Percentiles rank a stretch among this genome's conserved stretches.
These are phyloP conservation scores for Ormyrus rosae DNA, from an alignment of 2,888 invertebrate species.

Conservation along the genomic window DNA sequence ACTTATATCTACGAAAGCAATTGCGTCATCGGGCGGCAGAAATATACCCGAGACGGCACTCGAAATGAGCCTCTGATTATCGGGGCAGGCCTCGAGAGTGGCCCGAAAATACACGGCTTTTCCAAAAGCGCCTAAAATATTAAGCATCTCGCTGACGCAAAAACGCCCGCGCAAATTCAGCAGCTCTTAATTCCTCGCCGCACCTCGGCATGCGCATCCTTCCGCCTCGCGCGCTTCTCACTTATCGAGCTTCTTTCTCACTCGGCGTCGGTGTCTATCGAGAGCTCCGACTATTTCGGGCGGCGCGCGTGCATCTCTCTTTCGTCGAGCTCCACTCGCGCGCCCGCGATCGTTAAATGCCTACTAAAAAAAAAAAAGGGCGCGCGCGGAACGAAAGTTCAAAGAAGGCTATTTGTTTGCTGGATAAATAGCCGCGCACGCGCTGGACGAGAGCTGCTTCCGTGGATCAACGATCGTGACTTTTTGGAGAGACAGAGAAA, in stretches of 20 bases:
- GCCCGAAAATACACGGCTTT: too few species aligned
- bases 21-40: too few species aligned
- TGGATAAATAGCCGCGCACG: neutral
- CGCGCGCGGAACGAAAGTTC: too few species aligned
- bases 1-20: too few species aligned
- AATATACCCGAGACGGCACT: too few species aligned
- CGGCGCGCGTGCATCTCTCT: neutral
- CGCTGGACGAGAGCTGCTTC: too few species aligned
- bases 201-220: conserved; percentile 46
- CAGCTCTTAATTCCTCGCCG: conserved; percentile 33
- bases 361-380: too few species aligned
- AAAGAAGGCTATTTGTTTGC: conserved; percentile 4
- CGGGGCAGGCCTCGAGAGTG: too few species aligned
- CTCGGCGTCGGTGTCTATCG: conserved; percentile 8
- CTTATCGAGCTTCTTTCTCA: conserved; percentile 53
- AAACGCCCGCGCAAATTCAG: neutral
- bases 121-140: too few species aligned
- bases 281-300: conserved; percentile 33
- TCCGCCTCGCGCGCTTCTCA: conserved; percentile 42
- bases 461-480: conserved; percentile 22
- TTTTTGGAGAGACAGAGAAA: conserved; percentile 14
- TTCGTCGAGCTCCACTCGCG: neutral
- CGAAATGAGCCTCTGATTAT: too few species aligned
- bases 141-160: too few species aligned
- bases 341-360: too few species aligned